These are phyloP conservation scores for Lindbergichthys nudifrons DNA, from an alignment of 2,797 vertebrate genomes.

Conservation along the genomic window DNA sequence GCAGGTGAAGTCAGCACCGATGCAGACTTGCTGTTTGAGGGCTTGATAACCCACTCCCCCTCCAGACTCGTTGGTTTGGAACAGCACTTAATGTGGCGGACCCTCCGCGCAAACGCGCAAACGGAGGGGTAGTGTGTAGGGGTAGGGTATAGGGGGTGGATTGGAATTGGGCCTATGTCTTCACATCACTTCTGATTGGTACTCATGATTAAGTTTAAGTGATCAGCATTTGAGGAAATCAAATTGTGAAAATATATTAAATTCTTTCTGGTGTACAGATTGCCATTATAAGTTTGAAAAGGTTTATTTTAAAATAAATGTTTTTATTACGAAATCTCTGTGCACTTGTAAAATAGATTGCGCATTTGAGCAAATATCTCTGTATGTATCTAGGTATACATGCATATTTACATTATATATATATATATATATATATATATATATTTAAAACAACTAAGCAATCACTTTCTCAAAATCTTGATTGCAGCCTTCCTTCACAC, in stretches of 20 bases:
- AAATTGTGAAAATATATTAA: not conserved
- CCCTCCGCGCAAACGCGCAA: no score
- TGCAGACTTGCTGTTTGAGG: no score
- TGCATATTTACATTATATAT: not conserved
- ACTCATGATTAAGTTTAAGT: not conserved
- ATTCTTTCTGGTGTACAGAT: not conserved
- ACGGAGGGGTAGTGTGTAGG: no score
- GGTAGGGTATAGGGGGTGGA: no score
- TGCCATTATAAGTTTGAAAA: not conserved
- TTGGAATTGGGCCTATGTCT: no score
- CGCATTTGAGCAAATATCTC: not conserved
- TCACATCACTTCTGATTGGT: not conserved
- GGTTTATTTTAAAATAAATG: not conserved
- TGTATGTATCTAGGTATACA: not conserved
- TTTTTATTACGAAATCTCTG: not conserved
- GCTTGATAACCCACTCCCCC: no score
- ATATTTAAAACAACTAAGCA: not conserved
- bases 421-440: not conserved
- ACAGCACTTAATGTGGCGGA: no score
- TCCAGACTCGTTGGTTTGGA: no score
- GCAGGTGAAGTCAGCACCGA: no score
- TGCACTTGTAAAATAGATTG: not conserved
- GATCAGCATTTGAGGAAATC: not conserved
- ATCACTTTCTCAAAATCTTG: not conserved
- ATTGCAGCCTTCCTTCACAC: not conserved